phyloP scores from a whole-genome alignment of 2,113 vertebrate species.

The Chionomys nivalis region DNA sequence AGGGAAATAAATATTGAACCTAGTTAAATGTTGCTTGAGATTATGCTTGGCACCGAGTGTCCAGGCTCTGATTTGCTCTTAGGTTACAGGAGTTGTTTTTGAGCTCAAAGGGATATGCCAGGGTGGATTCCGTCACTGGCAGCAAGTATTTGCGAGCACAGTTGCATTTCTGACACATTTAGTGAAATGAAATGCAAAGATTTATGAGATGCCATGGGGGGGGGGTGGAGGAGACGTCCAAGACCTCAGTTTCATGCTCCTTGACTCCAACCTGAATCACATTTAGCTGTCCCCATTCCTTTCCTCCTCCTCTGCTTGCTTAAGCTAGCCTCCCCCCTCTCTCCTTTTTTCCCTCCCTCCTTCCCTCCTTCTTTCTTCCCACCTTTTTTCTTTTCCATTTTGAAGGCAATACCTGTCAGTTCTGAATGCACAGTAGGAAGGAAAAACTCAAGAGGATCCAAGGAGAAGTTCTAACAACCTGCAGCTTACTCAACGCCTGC shows the following conservation, averaged over 20 bases:
- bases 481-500: not conserved
- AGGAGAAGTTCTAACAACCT: not conserved
- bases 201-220: constrained; percentile 60
- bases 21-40: constrained; percentile 83
- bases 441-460: not conserved
- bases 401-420: not conserved
- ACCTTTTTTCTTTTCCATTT: not conserved
- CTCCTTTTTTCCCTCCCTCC: not conserved
- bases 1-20: constrained; percentile 82
- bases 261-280: constrained; percentile 34
- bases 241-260: constrained; percentile 13
- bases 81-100: constrained; percentile 77
- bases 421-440: constrained; percentile 9
- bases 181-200: constrained; percentile 76
- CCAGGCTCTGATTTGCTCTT: constrained; percentile 83
- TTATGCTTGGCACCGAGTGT: constrained; percentile 81
- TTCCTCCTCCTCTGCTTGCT: not conserved
- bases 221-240: not conserved
- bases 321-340: not conserved
- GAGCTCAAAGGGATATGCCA: constrained; percentile 76
- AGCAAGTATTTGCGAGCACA: constrained; percentile 77
- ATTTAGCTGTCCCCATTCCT: not conserved
- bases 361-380: no score
- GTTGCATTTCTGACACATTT: constrained; percentile 78
- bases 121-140: constrained; percentile 75